A percentile compares a stretch with the other conserved stretches of the same genome.
These are phyloP conservation scores for Nothocercus julius DNA, from an alignment of 2,113 vertebrate species.

Conservation along the genomic window DNA sequence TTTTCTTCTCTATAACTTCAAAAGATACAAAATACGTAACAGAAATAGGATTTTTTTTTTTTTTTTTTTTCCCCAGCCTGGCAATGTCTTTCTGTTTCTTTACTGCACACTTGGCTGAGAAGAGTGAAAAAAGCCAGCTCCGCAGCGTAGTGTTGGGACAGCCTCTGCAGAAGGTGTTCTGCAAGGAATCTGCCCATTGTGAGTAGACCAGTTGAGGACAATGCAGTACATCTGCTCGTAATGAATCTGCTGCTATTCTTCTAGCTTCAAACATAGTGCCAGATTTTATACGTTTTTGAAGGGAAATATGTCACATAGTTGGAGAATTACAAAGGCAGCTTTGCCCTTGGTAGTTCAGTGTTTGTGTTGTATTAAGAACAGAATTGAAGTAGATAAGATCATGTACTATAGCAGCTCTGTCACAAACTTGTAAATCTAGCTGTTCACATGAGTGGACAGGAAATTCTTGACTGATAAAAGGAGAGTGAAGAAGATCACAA, in stretches of 20 bases:
- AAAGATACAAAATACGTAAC: not conserved
- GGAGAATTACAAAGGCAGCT: not conserved
- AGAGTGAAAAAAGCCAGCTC: not conserved
- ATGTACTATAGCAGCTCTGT: not conserved
- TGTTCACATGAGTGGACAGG: not conserved
- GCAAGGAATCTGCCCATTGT: not conserved
- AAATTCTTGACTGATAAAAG: not conserved
- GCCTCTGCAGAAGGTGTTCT: not conserved
- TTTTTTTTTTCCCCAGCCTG: not conserved
- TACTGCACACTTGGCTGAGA: not conserved
- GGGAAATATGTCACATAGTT: not conserved
- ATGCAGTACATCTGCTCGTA: not conserved
- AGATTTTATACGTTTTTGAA: not conserved
- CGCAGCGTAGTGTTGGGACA: not conserved
- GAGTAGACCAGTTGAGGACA: not conserved
- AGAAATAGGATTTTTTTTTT: not conserved
- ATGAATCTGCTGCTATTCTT: not conserved
- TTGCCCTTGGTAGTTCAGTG: not conserved
- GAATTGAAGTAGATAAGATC: not conserved
- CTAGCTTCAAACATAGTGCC: not conserved
- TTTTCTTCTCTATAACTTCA: not conserved
- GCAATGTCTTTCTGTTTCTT: not conserved
- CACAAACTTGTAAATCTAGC: not conserved
- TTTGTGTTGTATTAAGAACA: not conserved
- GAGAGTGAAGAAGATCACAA: not conserved